phyloP scores from a whole-genome alignment of 2,888 invertebrate species.

The Prosapia bicincta region DNA sequence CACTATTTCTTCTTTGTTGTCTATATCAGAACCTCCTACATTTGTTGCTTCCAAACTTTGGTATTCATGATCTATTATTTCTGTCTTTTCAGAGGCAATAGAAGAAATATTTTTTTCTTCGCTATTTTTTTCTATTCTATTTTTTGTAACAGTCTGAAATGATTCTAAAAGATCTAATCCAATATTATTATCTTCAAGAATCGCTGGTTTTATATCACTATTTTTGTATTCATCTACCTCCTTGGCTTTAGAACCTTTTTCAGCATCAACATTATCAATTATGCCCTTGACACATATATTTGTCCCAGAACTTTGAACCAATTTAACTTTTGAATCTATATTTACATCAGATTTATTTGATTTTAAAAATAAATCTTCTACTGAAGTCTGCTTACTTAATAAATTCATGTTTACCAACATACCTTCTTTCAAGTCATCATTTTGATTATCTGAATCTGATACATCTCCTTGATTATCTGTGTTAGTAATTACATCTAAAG shows the following conservation, averaged over 20 bases:
- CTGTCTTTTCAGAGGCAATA: not conserved
- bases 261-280: not conserved
- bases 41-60: not conserved
- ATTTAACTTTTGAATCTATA: not conserved
- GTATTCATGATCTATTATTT: not conserved
- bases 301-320: not conserved
- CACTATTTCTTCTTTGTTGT: not conserved
- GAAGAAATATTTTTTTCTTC: no score
- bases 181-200: not conserved
- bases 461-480: not conserved
- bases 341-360: not conserved
- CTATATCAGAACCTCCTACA: not conserved
- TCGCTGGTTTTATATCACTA: not conserved
- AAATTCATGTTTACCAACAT: no score
- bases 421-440: no score
- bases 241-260: not conserved
- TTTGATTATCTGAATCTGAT: constrained; percentile 6
- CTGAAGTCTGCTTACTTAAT: no score
- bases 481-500: not conserved
- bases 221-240: not conserved
- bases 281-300: no score
- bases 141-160: not conserved
- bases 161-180: not conserved
- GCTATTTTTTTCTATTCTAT: no score
- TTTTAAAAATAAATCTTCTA: not conserved